Conservation (phyloP, 2,888 invertebrate genomes). For the Acronicta leporina region DNA sequence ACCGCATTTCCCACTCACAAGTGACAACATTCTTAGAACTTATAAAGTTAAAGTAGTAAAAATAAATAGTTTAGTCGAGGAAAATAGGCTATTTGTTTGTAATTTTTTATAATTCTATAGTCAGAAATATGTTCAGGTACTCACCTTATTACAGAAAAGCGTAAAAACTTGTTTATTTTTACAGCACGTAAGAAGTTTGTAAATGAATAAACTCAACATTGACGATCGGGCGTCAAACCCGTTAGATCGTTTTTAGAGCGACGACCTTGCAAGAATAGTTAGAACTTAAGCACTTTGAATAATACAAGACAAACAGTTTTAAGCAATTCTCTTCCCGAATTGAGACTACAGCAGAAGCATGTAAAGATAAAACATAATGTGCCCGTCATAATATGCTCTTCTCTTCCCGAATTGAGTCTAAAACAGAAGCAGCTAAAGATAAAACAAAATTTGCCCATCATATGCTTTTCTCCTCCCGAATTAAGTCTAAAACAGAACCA, state of each 20-base stretch:
- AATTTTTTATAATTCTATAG: constrained; percentile 15
- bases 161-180: constrained; percentile 49
- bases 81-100: constrained; percentile 6
- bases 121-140: constrained; percentile 6
- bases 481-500: too few relatives aligned
- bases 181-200: constrained; percentile 47
- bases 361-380: constrained; percentile 3
- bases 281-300: constrained; percentile 18
- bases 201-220: constrained; percentile 59
- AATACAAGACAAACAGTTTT: constrained; percentile 1
- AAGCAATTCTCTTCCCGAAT: background rate
- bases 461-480: too few relatives aligned
- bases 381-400: too few relatives aligned
- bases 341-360: background rate
- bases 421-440: too few relatives aligned
- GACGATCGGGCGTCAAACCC: constrained; percentile 82
- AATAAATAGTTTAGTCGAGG: too few relatives aligned
- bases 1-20: background rate
- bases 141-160: constrained; percentile 20
- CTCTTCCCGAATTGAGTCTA: too few relatives aligned
- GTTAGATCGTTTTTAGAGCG: constrained; percentile 83
- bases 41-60: too few relatives aligned
- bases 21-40: too few relatives aligned
- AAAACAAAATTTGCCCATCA: too few relatives aligned
- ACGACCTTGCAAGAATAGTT: constrained; percentile 76